phyloP scores from a whole-genome alignment of 2,888 invertebrate species.

The Clitarchus hookeri region DNA sequence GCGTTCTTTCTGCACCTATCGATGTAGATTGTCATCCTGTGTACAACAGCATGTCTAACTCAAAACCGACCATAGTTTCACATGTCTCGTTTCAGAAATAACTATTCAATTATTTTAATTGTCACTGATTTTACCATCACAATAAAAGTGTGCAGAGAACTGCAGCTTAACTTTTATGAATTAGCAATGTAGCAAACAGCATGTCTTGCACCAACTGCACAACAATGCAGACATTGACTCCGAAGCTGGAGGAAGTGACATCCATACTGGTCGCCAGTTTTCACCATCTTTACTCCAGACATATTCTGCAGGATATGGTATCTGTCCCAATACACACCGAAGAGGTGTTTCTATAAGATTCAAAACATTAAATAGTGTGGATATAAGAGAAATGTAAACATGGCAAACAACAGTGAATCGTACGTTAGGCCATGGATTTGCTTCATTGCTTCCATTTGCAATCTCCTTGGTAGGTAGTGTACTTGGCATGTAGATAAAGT shows the following conservation, averaged over 20 bases:
- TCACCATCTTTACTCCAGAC: background rate
- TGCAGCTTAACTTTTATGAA: background rate
- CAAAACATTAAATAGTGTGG: background rate
- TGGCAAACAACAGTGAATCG: background rate
- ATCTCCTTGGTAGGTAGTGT: background rate
- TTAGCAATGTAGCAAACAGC: background rate
- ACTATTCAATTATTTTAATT: background rate
- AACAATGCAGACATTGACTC: background rate
- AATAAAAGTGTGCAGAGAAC: background rate
- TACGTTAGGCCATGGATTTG: background rate
- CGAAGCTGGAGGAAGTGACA: background rate
- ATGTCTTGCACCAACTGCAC: background rate
- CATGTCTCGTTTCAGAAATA: too few relatives aligned
- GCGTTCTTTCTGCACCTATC: too few relatives aligned
- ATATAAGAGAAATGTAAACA: background rate
- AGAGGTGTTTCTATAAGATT: background rate
- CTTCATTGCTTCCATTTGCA: background rate
- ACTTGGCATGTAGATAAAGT: background rate
- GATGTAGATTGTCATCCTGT: too few relatives aligned
- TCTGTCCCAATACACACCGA: background rate
- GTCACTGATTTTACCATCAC: background rate
- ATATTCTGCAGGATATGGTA: background rate
- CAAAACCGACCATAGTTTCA: too few relatives aligned
- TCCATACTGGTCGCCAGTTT: background rate
- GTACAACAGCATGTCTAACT: too few relatives aligned